phyloP scores from a whole-genome alignment of 2,888 invertebrate species.

The Heteromurus nitidus region DNA sequence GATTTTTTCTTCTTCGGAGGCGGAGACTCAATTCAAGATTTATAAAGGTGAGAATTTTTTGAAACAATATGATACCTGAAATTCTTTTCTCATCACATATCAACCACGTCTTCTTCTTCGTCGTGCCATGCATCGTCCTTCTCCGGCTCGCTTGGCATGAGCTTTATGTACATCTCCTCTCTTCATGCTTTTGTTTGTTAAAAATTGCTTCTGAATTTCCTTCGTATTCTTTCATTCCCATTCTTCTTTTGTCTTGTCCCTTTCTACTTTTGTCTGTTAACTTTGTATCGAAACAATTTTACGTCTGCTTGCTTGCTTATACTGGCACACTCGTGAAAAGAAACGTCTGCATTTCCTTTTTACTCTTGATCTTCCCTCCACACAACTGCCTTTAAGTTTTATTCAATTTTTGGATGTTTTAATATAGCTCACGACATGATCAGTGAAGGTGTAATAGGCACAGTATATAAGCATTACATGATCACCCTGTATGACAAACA shows the following conservation, averaged over 20 bases:
- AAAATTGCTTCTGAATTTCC: conserved; percentile 44
- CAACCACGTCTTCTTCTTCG: conserved; percentile 3
- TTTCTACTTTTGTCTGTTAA: background rate
- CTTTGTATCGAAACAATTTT: conserved; percentile 4
- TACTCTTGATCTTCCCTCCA: background rate
- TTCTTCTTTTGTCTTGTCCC: conserved; percentile 4
- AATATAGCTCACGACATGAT: conserved; percentile 6
- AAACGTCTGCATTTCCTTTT: conserved; percentile 19
- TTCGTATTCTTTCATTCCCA: conserved; percentile 7
- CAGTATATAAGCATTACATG: too few species aligned
- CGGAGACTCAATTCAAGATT: conserved; percentile 58
- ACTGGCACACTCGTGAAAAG: background rate
- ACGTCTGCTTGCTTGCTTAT: too few species aligned
- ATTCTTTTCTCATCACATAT: conserved; percentile 53
- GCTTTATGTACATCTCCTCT: background rate
- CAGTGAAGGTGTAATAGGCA: too few species aligned
- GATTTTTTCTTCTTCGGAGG: too few species aligned
- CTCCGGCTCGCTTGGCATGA: background rate
- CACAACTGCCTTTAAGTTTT: background rate
- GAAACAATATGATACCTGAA: conserved; percentile 61
- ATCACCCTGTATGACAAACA: too few species aligned
- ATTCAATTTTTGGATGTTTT: conserved; percentile 11
- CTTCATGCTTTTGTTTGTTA: conserved; percentile 35
- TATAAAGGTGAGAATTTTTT: conserved; percentile 66
- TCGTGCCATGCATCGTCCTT: background rate